Evolutionary conservation across 2,113 vertebrate genomes (phyloP), one percentile per base, ranked within the genome.

Genomic region (Cephalopholis sonnerati): DNA sequence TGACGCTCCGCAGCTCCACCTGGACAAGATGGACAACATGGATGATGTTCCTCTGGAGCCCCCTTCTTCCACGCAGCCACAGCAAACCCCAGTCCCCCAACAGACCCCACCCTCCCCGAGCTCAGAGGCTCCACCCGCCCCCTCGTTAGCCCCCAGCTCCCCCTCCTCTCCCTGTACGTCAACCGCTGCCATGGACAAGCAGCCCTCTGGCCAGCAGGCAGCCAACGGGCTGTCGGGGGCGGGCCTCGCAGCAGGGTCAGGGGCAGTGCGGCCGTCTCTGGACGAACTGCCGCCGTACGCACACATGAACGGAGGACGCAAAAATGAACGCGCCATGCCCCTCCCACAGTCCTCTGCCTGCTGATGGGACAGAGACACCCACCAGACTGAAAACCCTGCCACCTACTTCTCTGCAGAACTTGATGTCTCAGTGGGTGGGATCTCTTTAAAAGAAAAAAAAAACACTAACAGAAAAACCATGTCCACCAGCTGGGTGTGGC

Each of bases 291-390:
- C 97, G 92, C 96, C 97, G 0, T 99, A 99, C 20, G 97, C 98
- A 0, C 98, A 99, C 96, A 99, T 99, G 98, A 99, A 99, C 4
- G 98, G 98, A n/a, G 97, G 97, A 0, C 97, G 98, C 77, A 98
- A 98, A 93, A 98, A 98, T 0, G 97, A 99, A 93, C 91, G 97
- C 5, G 93, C 97, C 74, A 91, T 99, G 93, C 98, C 98, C 10
- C 93, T 99, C 90, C 98, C 98, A 32, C 98, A 99, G 95, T 98
- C 98, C 13, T 99, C 98, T 2, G 97, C 97, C 95, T 99, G 98
- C 98, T 99, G 97, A 99, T 95, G 5, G 77, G 54, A 85, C 74
- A 10, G 61, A 63, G 27, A 62, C 77, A 64, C 27, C 70, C 44
- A 68, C 73, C 78, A 27, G 84, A 87, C 81, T 84, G 74, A 80